Evolutionary conservation across 92 coral and sea anemone genomes (phyloP).

Genomic region (Metridium senile): DNA sequence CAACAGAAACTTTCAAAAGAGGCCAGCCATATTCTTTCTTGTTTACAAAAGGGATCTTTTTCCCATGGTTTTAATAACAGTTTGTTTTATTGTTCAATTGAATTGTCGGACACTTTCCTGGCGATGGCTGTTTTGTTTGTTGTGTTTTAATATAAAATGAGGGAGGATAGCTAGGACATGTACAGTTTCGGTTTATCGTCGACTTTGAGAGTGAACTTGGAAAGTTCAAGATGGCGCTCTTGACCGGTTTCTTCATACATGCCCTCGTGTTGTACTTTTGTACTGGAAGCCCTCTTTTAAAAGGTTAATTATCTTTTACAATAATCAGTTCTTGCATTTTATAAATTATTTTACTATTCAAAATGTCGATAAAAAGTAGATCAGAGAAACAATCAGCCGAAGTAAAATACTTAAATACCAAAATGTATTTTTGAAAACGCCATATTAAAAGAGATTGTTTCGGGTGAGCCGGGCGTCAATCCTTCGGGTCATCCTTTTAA

Average conservation of each 20-base stretch:
- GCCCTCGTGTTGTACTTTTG: background rate
- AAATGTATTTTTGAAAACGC: too few species aligned
- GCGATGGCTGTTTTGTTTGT: background rate
- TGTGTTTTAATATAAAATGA: background rate
- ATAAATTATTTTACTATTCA: too few species aligned
- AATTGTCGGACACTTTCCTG: background rate
- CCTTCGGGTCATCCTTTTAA: too few species aligned
- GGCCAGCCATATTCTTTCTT: background rate
- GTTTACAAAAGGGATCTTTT: background rate
- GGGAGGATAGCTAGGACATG: background rate
- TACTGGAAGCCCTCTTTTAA: background rate
- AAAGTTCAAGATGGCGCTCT: background rate
- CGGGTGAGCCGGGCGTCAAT: too few species aligned
- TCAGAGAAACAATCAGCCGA: too few species aligned
- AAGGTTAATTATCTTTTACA: background rate
- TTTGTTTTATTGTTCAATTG: background rate
- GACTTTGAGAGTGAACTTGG: background rate
- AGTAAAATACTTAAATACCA: too few species aligned
- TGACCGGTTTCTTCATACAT: background rate
- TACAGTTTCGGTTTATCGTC: background rate
- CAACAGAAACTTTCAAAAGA: background rate
- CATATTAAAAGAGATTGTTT: too few species aligned
- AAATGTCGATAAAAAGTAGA: too few species aligned
- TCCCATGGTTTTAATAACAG: background rate
- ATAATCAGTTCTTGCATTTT: too few species aligned